Conservation (phyloP, 2,797 vertebrate species). For the Brachyalestes nurse region DNA sequence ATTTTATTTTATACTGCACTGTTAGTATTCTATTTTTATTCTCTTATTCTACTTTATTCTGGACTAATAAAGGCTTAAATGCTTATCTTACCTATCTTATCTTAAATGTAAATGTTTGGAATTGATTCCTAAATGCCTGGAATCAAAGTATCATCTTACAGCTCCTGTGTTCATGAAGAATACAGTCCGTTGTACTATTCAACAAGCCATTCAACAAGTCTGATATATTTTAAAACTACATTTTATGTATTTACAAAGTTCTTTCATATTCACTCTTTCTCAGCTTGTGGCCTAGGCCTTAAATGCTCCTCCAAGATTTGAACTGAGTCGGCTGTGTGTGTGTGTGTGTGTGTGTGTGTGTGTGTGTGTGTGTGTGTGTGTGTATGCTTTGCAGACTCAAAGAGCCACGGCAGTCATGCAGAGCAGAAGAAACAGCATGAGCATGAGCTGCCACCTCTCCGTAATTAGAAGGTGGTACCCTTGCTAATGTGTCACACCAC, state of each 20-base stretch:
- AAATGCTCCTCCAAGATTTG: not conserved
- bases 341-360: constrained; percentile 12
- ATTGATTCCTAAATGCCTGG: too few species aligned
- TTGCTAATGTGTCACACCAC: constrained; percentile 65
- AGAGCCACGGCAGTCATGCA: constrained; percentile 1
- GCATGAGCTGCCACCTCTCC: constrained; percentile 63
- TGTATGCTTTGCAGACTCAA: not conserved
- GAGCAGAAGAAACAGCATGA: constrained; percentile 45
- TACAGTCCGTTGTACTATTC: too few species aligned
- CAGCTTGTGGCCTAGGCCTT: not conserved
- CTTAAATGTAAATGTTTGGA: too few species aligned
- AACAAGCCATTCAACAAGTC: not conserved
- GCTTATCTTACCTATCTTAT: too few species aligned
- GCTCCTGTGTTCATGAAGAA: too few species aligned
- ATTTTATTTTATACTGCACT: too few species aligned
- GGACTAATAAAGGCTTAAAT: too few species aligned
- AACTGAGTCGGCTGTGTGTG: not conserved
- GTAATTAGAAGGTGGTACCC: constrained; percentile 74
- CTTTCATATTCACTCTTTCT: not conserved
- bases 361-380: constrained; percentile 17
- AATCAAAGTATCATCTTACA: too few species aligned
- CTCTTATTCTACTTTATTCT: too few species aligned
- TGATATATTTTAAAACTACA: not conserved
- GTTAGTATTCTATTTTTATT: too few species aligned
- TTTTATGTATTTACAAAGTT: not conserved